These are phyloP conservation scores for Bettongia penicillata DNA, from an alignment of 2,113 vertebrate genomes.

Conservation along the genomic window DNA sequence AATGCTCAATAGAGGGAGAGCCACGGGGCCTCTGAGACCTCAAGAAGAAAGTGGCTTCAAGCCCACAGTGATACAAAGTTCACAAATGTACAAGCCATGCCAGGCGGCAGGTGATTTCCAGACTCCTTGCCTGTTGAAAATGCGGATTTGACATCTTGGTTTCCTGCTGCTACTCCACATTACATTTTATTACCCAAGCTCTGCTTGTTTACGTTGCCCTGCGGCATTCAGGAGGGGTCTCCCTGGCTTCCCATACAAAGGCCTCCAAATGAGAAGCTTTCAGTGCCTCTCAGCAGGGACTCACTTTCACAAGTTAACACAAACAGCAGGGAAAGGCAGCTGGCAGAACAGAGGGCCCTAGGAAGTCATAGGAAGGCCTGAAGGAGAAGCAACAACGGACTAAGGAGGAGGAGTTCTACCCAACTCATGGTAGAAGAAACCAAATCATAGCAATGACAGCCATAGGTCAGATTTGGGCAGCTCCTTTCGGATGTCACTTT, in stretches of 20 bases:
- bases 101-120: slow-evolving; percentile 19
- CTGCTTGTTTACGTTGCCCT: slow-evolving; percentile 37
- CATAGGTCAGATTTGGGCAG: background rate
- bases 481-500: background rate
- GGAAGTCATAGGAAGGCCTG: background rate
- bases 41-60: background rate
- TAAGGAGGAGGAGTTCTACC: background rate
- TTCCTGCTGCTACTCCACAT: slow-evolving; percentile 71
- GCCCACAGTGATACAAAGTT: slow-evolving; percentile 27
- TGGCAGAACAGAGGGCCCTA: background rate
- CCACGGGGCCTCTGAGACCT: background rate
- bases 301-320: background rate
- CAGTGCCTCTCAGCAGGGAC: accelerated
- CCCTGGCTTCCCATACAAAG: slow-evolving; percentile 18
- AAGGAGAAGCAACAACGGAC: accelerated
- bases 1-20: background rate
- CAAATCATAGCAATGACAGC: background rate
- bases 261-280: background rate
- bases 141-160: slow-evolving; percentile 72
- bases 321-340: background rate
- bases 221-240: slow-evolving; percentile 34
- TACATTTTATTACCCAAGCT: slow-evolving; percentile 55
- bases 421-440: background rate
- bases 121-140: slow-evolving; percentile 59
- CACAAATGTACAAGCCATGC: slow-evolving; percentile 18